phyloP scores from a whole-genome alignment of 2,113 vertebrate genomes.

The Clarias gariepinus region DNA sequence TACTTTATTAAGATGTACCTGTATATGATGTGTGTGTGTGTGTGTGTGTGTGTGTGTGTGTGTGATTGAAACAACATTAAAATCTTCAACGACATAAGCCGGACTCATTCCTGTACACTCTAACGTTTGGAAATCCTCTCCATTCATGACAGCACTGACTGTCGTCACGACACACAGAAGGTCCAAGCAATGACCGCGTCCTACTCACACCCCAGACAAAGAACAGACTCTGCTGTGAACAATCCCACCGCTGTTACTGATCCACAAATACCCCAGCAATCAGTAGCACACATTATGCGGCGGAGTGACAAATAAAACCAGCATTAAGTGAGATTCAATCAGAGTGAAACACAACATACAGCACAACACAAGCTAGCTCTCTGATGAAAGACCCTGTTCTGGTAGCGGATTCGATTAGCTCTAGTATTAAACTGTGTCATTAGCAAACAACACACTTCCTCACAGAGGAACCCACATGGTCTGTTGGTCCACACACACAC shows the following conservation, averaged over 20 bases:
- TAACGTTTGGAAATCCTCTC: slow-evolving; percentile 24
- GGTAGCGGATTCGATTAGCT: slow-evolving; percentile 49
- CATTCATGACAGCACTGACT: slow-evolving; percentile 23
- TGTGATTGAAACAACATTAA: not conserved
- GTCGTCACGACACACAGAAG: slow-evolving; percentile 42
- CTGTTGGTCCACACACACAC: not conserved
- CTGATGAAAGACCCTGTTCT: slow-evolving; percentile 38
- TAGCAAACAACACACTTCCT: slow-evolving; percentile 71
- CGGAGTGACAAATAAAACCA: not conserved
- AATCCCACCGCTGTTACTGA: slow-evolving; percentile 34
- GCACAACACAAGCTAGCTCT: not conserved
- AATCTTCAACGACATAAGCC: not conserved
- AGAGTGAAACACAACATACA: not conserved
- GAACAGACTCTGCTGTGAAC: slow-evolving; percentile 37
- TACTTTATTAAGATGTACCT: too few relatives aligned
- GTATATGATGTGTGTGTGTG: too few relatives aligned
- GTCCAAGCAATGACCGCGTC: slow-evolving; percentile 35
- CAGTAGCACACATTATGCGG: not conserved
- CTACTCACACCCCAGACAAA: slow-evolving; percentile 44
- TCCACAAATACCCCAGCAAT: not conserved
- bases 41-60: not conserved
- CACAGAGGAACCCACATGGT: slow-evolving; percentile 18
- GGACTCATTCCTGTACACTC: not conserved
- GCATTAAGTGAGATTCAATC: not conserved
- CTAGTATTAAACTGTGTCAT: slow-evolving; percentile 69